A percentile compares a stretch with the other conserved stretches of the same genome.
Evolutionary conservation across 92 coral and sea anemone species (phyloP).

Genomic region (Phenganax subtilis): DNA sequence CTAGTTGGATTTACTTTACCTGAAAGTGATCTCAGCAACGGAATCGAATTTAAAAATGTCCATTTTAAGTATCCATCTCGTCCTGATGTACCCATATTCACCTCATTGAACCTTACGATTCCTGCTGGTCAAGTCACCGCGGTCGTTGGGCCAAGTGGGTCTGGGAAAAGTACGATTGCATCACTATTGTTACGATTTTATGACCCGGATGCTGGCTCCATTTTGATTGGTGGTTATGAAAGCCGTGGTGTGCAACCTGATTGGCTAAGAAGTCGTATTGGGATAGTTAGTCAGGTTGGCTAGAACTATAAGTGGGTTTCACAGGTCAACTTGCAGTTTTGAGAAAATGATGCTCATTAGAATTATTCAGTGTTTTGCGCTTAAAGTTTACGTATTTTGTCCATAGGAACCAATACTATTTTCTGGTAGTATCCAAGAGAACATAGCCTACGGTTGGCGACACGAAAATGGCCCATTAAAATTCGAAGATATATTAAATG

Average conservation of each 20-base stretch:
- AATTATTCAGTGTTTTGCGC: neutral
- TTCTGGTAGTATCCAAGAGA: conserved; percentile 80
- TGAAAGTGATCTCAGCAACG: conserved; percentile 55
- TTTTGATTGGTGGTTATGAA: conserved; percentile 75
- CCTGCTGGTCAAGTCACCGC: conserved; percentile 91
- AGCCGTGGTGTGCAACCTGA: conserved; percentile 72
- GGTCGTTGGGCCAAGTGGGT: conserved; percentile 96
- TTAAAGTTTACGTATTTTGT: neutral
- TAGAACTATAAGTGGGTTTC: neutral
- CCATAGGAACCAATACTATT: conserved; percentile 85
- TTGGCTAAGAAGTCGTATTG: conserved; percentile 78
- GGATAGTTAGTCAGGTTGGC: conserved; percentile 92
- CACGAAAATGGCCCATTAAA: conserved; percentile 53
- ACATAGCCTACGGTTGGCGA: conserved; percentile 82
- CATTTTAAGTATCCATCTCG: conserved; percentile 86
- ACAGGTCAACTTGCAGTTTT: neutral
- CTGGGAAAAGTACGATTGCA: conserved; percentile 94
- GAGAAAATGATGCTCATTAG: neutral
- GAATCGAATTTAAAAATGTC: conserved; percentile 70
- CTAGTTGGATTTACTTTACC: conserved; percentile 67
- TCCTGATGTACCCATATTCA: conserved; percentile 65
- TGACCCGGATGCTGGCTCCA: conserved; percentile 76
- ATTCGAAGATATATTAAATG: conserved; percentile 62
- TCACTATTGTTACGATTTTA: conserved; percentile 75
- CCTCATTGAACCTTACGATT: conserved; percentile 57